phyloP scores from a whole-genome alignment of 2,113 vertebrate species.

The Micronycteris hirsuta region DNA sequence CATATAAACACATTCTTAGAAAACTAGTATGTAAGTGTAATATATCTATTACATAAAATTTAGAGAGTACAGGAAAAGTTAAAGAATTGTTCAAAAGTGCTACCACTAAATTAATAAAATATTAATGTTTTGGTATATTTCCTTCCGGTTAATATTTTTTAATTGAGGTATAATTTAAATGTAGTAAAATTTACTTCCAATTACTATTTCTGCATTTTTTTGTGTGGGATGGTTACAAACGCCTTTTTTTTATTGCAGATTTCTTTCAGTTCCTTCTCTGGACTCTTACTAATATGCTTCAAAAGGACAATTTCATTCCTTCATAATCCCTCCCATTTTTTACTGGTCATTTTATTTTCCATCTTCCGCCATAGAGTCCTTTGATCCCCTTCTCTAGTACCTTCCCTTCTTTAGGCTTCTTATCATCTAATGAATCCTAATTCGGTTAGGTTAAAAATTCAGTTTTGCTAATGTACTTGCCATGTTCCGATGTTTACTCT shows the following conservation, averaged over 20 bases:
- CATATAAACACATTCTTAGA: not conserved
- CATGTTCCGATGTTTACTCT: not conserved
- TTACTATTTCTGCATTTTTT: not conserved
- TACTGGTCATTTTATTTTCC: not conserved
- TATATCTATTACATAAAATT: not conserved
- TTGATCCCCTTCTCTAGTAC: not conserved
- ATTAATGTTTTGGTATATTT: not conserved
- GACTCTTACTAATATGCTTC: not conserved
- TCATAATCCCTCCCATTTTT: not conserved
- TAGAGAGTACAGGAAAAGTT: constrained; percentile 5
- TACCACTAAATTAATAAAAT: not conserved
- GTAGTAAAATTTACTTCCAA: not conserved
- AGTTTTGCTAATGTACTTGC: not conserved
- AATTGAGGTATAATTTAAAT: not conserved
- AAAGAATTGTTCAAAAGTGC: not conserved
- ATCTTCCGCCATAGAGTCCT: not conserved
- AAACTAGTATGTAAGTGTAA: not conserved
- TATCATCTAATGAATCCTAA: not conserved
- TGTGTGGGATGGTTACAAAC: not conserved
- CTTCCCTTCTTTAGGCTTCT: not conserved
- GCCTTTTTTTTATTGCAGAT: not conserved
- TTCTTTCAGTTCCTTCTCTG: not conserved
- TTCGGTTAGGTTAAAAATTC: not conserved
- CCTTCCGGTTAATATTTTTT: not conserved
- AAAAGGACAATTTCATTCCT: not conserved